Evolutionary conservation across 2,888 invertebrate genomes (phyloP), one percentile per base, ranked within the genome.

Genomic region (Caenorhabditis sp.): DNA sequence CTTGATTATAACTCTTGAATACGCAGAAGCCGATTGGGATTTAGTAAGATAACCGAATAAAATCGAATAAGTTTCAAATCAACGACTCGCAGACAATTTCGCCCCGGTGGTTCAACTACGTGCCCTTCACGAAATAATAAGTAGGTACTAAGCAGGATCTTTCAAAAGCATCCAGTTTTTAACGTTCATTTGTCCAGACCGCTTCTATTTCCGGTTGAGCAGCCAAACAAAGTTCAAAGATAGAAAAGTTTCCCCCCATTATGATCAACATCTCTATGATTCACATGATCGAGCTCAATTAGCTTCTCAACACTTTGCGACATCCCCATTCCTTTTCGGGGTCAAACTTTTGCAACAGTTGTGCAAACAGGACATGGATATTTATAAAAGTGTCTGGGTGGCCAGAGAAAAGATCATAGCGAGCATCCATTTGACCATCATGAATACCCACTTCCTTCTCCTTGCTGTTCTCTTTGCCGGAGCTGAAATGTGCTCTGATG

Each of bases 231-330:
- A 61, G 61, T 61, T 61, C 61, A 6, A 4, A 20, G 27, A 39
- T 61, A 27, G 46, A 59, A 46, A 17, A 32, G 4, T 48, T 59
- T 37, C 50, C 24, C n/a, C 22, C n/a, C n/a, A n/a, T 20, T 32
- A 35, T 27, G 50, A 50, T 61, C 61, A 61, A 27, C 61, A 50
- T 39, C 61, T 61, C 17, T 13, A 46, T 61, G 61, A 61, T 50
- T 61, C 61, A 61, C 26, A 61, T 50, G 61, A 61, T 61, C 59
- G 13, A 24, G 50, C 37, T 17, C 59, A 61, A 41, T 32, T 26
- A 22, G 24, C 48, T 61, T 13, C 32, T 37, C 26, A 56, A n/a
- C 22, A 6, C 17, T 32, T 37, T 24, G 46, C 24, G 24, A 35
- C 39, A 50, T 39, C 22, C 59, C 37, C 17, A 9, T 20, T 27